These are phyloP conservation scores for Archips xylosteana DNA, from an alignment of 2,888 invertebrate genomes.

Conservation along the genomic window DNA sequence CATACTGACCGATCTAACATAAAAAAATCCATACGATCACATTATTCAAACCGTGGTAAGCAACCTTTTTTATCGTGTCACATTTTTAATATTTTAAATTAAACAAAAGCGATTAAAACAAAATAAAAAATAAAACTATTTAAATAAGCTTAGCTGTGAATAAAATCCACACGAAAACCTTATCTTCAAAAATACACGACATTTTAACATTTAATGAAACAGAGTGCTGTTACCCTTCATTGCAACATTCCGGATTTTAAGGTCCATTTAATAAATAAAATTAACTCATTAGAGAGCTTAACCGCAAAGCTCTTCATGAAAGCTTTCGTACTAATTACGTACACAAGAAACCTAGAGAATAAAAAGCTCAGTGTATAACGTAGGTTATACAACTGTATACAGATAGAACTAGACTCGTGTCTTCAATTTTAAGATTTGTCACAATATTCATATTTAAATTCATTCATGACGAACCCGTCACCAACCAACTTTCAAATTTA, in stretches of 20 bases:
- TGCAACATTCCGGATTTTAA: slow-evolving; percentile 40
- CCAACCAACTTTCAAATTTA: too few species aligned
- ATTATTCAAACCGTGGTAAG: too few species aligned
- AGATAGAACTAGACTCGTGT: too few species aligned
- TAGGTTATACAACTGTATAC: background rate
- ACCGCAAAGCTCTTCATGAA: slow-evolving; percentile 40
- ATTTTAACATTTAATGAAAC: slow-evolving; percentile 4
- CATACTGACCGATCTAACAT: too few species aligned
- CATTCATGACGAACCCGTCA: too few species aligned
- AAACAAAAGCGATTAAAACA: too few species aligned
- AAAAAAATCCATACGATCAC: too few species aligned
- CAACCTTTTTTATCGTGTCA: too few species aligned
- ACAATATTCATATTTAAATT: too few species aligned
- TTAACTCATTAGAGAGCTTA: slow-evolving; percentile 47
- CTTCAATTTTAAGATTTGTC: too few species aligned
- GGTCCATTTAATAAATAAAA: slow-evolving; percentile 51
- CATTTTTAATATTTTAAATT: too few species aligned
- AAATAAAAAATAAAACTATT: background rate
- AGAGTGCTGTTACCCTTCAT: slow-evolving; percentile 6
- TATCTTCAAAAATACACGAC: background rate
- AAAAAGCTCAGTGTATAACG: slow-evolving; percentile 9
- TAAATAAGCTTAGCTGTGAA: background rate
- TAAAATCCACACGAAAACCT: background rate
- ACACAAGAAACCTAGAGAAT: slow-evolving; percentile 27
- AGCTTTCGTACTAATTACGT: slow-evolving; percentile 33